Evolutionary conservation across 2,888 invertebrate species (phyloP).

Genomic region (Apodemia zela): DNA sequence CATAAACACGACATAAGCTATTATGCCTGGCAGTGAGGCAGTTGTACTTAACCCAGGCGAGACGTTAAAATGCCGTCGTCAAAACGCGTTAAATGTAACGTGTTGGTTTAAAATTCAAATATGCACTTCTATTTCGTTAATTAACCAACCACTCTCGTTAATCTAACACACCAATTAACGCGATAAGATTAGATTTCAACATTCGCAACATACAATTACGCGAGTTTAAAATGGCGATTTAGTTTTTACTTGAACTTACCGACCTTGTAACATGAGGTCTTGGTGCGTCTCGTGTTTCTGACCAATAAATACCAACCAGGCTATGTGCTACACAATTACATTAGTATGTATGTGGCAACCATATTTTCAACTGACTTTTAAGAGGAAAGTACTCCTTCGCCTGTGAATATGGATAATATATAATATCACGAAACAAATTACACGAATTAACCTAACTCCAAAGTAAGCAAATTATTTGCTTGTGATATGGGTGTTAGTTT

Average conservation of each 20-base stretch:
- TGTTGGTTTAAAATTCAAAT: background rate
- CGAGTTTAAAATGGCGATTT: background rate
- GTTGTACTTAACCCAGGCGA: background rate
- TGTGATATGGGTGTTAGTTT: too few relatives aligned
- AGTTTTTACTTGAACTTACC: constrained; percentile 6
- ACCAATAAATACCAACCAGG: background rate
- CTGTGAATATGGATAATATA: too few relatives aligned
- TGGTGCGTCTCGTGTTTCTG: constrained; percentile 4
- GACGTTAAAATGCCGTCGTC: background rate
- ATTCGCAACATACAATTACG: background rate
- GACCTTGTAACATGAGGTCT: constrained; percentile 1
- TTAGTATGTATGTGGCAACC: background rate
- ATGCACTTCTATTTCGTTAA: background rate
- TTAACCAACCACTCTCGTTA: constrained; percentile 5
- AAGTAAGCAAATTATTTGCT: too few relatives aligned
- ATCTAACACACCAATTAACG: background rate
- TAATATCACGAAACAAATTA: too few relatives aligned
- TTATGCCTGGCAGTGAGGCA: too few relatives aligned
- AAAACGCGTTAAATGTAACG: background rate
- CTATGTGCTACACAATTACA: background rate
- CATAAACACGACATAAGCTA: too few relatives aligned
- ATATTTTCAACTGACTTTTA: too few relatives aligned
- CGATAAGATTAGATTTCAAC: background rate
- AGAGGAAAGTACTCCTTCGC: too few relatives aligned
- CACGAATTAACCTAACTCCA: too few relatives aligned